A percentile compares a stretch with the other conserved stretches of the same genome.
Conservation (phyloP, 30 jellyfish, hydroid and myxozoan genomes). For the Cassiopea xamachana region DNA sequence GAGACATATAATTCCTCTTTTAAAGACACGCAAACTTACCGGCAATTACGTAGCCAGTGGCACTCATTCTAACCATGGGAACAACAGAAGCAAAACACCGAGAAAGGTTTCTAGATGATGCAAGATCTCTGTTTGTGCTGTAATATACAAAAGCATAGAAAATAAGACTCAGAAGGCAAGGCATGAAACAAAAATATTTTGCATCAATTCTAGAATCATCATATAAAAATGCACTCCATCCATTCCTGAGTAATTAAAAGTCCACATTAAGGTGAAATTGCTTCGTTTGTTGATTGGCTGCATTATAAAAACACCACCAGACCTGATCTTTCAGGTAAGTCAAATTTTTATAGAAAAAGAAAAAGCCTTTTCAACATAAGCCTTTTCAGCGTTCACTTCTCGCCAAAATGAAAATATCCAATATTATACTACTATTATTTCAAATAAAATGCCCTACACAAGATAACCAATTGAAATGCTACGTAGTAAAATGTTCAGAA, state of each 20-base stretch:
- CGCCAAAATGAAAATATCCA: too few relatives aligned
- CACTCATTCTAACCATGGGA: constrained; percentile 57
- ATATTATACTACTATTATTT: too few relatives aligned
- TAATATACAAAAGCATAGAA: neutral
- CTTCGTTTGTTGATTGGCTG: neutral
- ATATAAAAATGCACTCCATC: neutral
- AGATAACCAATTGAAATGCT: too few relatives aligned
- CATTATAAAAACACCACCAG: neutral
- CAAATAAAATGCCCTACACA: too few relatives aligned
- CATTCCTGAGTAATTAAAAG: too few relatives aligned
- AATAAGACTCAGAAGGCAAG: neutral
- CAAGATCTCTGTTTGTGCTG: constrained; percentile 50
- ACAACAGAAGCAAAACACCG: constrained; percentile 68
- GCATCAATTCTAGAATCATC: neutral
- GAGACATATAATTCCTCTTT: neutral
- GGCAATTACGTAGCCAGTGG: constrained; percentile 64
- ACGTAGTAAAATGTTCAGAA: too few relatives aligned
- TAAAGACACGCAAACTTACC: constrained; percentile 22
- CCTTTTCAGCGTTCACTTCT: neutral
- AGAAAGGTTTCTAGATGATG: constrained; percentile 62
- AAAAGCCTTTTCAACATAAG: neutral
- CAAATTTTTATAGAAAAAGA: neutral
- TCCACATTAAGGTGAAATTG: neutral
- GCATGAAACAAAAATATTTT: too few relatives aligned
- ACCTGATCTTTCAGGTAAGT: neutral